Evolutionary conservation across 2,113 vertebrate genomes (phyloP).

Genomic region (Leucoraja erinaceus): DNA sequence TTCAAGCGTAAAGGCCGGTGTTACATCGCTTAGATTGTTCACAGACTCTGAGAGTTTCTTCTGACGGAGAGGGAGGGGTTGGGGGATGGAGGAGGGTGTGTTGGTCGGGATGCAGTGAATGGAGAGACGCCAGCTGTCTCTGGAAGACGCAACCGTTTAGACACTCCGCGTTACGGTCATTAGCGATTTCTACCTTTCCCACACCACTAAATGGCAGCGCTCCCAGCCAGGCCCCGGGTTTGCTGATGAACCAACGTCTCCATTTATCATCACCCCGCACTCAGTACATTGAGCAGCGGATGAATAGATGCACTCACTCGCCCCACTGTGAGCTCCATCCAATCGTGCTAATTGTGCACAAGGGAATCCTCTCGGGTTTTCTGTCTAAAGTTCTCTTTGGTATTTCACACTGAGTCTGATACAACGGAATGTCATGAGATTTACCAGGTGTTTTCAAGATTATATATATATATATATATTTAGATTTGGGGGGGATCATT

Average conservation of each 20-base stretch:
- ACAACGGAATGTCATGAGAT: background rate
- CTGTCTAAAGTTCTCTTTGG: background rate
- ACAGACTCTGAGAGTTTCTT: background rate
- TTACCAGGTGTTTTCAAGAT: background rate
- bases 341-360: background rate
- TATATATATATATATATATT: no score
- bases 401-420: no score
- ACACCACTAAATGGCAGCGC: background rate
- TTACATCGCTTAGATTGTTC: background rate
- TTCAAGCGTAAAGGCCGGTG: background rate
- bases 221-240: background rate
- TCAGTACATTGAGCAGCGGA: background rate
- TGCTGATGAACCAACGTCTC: background rate
- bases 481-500: no score
- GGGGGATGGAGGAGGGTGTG: no score
- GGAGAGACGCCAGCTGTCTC: conserved; percentile 7
- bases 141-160: background rate
- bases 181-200: conserved; percentile 20
- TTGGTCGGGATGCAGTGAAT: background rate
- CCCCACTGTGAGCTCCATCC: background rate
- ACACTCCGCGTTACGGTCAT: conserved; percentile 24
- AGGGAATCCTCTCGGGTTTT: background rate
- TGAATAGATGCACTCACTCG: background rate
- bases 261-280: conserved; percentile 6
- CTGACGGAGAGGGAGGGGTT: background rate